Evolutionary conservation across 2,888 invertebrate genomes (phyloP).

Genomic region (Perithous albicinctus): DNA sequence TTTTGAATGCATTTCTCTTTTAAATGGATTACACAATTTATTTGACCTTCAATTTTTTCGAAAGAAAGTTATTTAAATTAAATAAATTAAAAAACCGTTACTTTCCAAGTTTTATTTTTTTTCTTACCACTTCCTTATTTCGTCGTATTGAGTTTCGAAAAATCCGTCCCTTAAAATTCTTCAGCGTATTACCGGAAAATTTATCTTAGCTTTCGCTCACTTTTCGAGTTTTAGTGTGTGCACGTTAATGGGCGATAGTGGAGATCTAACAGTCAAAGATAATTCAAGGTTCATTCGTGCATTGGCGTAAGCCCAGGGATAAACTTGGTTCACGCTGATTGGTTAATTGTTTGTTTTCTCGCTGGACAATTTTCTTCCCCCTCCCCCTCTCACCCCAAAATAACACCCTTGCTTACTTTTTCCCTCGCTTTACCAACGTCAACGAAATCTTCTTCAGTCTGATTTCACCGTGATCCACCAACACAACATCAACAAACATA

Average conservation of each 20-base stretch:
- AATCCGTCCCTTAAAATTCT: too few relatives aligned
- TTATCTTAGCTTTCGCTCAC: neutral
- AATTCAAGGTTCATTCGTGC: conserved; percentile 22
- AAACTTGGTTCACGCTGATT: conserved; percentile 11
- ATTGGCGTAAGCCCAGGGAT: neutral
- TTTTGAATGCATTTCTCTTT: too few relatives aligned
- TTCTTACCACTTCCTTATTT: too few relatives aligned
- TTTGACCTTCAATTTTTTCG: too few relatives aligned
- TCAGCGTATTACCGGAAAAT: neutral
- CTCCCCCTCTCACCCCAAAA: neutral
- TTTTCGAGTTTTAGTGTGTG: conserved; percentile 2
- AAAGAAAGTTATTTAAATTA: too few relatives aligned
- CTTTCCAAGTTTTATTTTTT: too few relatives aligned
- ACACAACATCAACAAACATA: neutral
- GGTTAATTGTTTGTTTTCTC: conserved; percentile 7
- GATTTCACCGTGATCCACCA: conserved; percentile 32
- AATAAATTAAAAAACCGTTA: too few relatives aligned
- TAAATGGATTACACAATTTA: too few relatives aligned
- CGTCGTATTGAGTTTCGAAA: too few relatives aligned
- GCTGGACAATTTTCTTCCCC: conserved; percentile 15
- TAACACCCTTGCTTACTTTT: conserved; percentile 8
- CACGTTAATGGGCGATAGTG: neutral
- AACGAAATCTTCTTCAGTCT: conserved; percentile 31
- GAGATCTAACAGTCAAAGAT: neutral
- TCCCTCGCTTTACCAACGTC: conserved; percentile 21